Conservation (phyloP, 2,888 invertebrate genomes). For the Crioceris asparagi region DNA sequence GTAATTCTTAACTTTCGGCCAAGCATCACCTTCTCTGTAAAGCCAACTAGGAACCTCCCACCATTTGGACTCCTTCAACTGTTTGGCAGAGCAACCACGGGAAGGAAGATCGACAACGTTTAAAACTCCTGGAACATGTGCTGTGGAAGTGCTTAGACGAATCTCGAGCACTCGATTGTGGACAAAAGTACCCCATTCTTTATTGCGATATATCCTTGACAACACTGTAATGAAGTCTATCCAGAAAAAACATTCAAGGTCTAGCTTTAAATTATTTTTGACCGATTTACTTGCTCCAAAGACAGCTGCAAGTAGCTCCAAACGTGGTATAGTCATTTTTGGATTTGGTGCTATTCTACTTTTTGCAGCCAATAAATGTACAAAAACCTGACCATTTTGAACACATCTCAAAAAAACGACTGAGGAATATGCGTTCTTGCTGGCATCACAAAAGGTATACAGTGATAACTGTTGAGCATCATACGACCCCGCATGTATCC, state of each 20-base stretch:
- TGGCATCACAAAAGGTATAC: background rate
- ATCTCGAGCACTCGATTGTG: too few relatives aligned
- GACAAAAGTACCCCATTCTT: constrained; percentile 21
- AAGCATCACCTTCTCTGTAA: too few relatives aligned
- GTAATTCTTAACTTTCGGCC: constrained; percentile 4
- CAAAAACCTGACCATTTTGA: too few relatives aligned
- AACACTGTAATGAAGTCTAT: too few relatives aligned
- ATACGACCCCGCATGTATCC: constrained; percentile 3
- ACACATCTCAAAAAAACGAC: too few relatives aligned
- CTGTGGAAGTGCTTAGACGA: too few relatives aligned
- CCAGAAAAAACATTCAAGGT: too few relatives aligned
- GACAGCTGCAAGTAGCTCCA: constrained; percentile 9
- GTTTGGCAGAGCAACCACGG: constrained; percentile 24
- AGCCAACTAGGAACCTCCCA: constrained; percentile 28
- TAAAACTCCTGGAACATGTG: constrained; percentile 23
- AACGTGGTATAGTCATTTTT: constrained; percentile 11
- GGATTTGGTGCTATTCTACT: constrained; percentile 3
- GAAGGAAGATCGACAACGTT: constrained; percentile 29
- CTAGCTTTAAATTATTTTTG: too few relatives aligned
- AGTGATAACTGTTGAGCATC: too few relatives aligned
- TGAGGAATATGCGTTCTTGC: too few relatives aligned
- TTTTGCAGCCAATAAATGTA: constrained; percentile 5
- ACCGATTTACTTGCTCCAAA: too few relatives aligned
- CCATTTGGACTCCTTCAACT: constrained; percentile 25
- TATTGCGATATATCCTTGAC: constrained; percentile 20